Conservation (phyloP, 2,888 invertebrate species). For the Ramazzottius varieornatus region DNA sequence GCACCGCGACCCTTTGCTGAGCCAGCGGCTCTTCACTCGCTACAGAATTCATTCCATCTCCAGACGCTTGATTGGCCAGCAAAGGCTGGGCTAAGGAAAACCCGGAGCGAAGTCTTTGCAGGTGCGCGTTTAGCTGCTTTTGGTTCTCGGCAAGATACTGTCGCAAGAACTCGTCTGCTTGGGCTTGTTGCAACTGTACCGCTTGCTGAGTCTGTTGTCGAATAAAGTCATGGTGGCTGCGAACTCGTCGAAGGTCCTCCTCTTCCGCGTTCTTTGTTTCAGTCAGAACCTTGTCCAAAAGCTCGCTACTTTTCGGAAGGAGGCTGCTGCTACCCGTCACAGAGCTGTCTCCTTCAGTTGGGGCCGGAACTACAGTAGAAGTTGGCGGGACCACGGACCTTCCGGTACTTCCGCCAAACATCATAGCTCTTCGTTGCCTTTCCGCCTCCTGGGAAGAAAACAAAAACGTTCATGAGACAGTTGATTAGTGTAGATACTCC, state of each 20-base stretch:
- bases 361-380: background rate
- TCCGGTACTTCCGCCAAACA: background rate
- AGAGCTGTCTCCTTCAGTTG: background rate
- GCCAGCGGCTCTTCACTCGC: background rate
- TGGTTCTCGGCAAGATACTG: background rate
- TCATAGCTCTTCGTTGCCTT: background rate
- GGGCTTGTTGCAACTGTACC: background rate
- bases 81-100: background rate
- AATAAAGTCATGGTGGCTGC: background rate
- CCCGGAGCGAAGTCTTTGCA: background rate
- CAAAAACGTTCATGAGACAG: background rate
- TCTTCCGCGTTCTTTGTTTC: background rate
- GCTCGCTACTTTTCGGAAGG: background rate
- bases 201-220: conserved; percentile 1
- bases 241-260: background rate
- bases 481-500: too few species aligned
- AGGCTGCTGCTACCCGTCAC: background rate
- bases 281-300: background rate
- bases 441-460: background rate
- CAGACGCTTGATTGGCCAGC: background rate
- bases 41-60: background rate
- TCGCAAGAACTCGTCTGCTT: background rate
- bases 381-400: background rate
- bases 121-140: background rate
- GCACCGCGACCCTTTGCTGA: background rate